Evolutionary conservation across 2,888 invertebrate genomes (phyloP), one percentile per base, ranked within the genome.

Genomic region (Aspidiotus rigidus): DNA sequence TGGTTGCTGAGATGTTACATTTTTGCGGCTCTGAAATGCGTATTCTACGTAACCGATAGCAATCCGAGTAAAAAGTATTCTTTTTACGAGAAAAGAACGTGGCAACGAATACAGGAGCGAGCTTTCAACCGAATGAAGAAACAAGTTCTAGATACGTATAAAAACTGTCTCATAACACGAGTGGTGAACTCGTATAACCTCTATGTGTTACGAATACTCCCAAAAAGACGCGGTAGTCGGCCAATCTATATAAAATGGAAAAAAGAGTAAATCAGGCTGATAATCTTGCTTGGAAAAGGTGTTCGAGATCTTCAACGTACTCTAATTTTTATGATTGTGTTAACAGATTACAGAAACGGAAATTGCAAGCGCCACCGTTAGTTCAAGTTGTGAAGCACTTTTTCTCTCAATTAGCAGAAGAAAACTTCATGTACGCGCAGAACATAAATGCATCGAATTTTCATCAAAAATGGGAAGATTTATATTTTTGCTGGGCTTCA

Each of bases 1-100:
- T 69, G 69, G 69, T 40, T 69, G n/a, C 15, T 69, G 1, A 11
- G 69, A 41, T 13, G 15, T n/a, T 69, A 69, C 16, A 69, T 69
- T 62, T 69, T 62, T 7, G 55, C 62, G 0, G 55, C 69, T 6
- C 16, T 69, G 3, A 69, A 69, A 55, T 62, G 69, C 53, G 55
- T 61, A 42, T 69, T 69, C 40, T 69, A 69, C 15, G 62, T 55
- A 40, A 62, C 69, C 16, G 69, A 69, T 39, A 54, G 13, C 15
- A 62, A 62, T 62, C 42, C 16, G 17, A 62, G 62, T 17, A 62
- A 62, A 28, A 28, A 62, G 17, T 62, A 59, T 11, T 41, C 62
- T 15, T 69, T 62, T 42, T 69, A 55, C 13, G 62, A 61, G 16
- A 69, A 69, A 41, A 28, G 9, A 7, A 42, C 41, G 1, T 69